A percentile compares a stretch with the other conserved stretches of the same genome.
These are phyloP conservation scores for Exocentrus adspersus DNA, from an alignment of 2,888 invertebrate genomes.

Conservation along the genomic window DNA sequence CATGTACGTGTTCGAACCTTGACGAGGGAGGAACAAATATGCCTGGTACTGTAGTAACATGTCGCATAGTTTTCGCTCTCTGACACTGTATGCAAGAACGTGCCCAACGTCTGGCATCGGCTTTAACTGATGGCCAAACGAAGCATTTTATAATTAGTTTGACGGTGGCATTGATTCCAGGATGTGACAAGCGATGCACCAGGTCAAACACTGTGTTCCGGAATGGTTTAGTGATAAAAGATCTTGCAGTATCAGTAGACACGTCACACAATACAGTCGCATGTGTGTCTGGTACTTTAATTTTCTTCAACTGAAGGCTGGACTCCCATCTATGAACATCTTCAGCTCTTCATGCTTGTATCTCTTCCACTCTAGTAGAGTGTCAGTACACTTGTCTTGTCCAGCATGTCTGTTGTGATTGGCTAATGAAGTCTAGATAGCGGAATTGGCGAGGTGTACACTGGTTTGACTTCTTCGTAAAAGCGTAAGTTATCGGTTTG, in stretches of 20 bases:
- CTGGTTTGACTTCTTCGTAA: conserved; percentile 46
- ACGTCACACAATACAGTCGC: not conserved
- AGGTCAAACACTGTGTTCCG: conserved; percentile 29
- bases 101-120: conserved; percentile 54
- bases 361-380: conserved; percentile 39
- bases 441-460: conserved; percentile 54
- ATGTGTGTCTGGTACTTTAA: not conserved
- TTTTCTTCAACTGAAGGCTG: not conserved
- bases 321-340: not conserved
- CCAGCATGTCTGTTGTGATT: conserved; percentile 52
- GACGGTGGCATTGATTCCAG: conserved; percentile 46
- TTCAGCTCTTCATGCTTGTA: conserved; percentile 1
- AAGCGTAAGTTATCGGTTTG: too few relatives aligned
- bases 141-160: conserved; percentile 53
- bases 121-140: conserved; percentile 57
- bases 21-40: not conserved
- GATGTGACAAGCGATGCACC: conserved; percentile 50
- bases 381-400: conserved; percentile 56
- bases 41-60: conserved; percentile 17
- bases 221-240: conserved; percentile 29
- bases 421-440: conserved; percentile 51
- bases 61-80: conserved; percentile 51
- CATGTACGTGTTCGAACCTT: conserved; percentile 46
- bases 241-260: conserved; percentile 10
- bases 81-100: conserved; percentile 53